phyloP scores from a whole-genome alignment of 2,797 vertebrate species.

The Pelodytes ibericus region DNA sequence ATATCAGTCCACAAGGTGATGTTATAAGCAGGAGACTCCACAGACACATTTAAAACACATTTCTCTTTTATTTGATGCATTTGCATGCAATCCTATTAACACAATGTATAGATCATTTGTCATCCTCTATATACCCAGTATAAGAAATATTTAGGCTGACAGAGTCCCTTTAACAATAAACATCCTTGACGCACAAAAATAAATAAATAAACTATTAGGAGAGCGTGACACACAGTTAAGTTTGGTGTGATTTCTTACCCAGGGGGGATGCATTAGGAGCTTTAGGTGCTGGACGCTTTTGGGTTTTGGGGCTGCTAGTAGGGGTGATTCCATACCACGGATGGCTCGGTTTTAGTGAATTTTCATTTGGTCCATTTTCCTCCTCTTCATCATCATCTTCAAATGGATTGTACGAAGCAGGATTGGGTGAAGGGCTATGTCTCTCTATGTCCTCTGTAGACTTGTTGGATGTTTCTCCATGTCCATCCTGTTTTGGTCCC shows the following conservation, averaged over 20 bases:
- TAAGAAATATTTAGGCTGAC: too few species aligned
- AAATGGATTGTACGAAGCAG: constrained; percentile 85
- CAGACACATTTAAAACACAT: too few species aligned
- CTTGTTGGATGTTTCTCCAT: constrained; percentile 21
- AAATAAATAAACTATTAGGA: background rate
- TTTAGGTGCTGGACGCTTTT: constrained; percentile 86
- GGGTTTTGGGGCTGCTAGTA: constrained; percentile 76
- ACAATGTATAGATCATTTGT: too few species aligned
- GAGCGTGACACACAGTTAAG: background rate
- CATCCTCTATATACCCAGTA: too few species aligned
- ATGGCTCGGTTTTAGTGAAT: constrained; percentile 74
- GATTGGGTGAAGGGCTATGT: constrained; percentile 66
- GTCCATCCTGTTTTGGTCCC: constrained; percentile 62
- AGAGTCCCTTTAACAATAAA: too few species aligned
- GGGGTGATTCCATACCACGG: constrained; percentile 95
- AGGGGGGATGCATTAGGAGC: constrained; percentile 78
- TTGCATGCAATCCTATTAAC: too few species aligned
- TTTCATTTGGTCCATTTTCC: constrained; percentile 37
- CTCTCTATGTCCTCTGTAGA: constrained; percentile 51
- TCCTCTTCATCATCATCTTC: constrained; percentile 75
- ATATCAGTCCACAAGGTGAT: too few species aligned
- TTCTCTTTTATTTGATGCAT: too few species aligned
- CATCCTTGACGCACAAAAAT: too few species aligned
- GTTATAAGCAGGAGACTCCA: too few species aligned
- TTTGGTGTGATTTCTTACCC: constrained; percentile 74